Base-by-base conservation (phyloP, 1,140 invertebrate genomes). In the Ceratina calcarata region DNA sequence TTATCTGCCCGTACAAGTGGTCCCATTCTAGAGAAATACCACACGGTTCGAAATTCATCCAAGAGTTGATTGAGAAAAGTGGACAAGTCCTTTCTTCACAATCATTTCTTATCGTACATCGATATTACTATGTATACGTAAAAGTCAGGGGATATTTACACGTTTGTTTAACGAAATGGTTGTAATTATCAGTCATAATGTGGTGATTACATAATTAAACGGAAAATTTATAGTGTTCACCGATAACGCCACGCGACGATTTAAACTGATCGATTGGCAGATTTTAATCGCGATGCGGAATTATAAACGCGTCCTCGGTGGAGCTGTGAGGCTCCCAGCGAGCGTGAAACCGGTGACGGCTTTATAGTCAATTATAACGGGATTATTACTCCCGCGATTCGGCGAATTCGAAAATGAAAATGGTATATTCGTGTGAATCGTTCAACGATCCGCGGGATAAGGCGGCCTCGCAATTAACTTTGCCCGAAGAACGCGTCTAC, bases 361-460 rank as follows among this genome's bases (percentile, higher is more conserved):
- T 72, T 72, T 72, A 72, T 62, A 49, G 37, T 18, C 70, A 72
- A 72, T 61, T 72, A 72, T 62, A 72, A 61, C 57, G 32, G 6
- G 70, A 61, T 72, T 61, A 61, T 72, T 72, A 22, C 37, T 45
- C 37, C 37, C 13, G 32, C 37, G 32, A 66, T 75, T 67, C 20
- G 3, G 15, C 45, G 8, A 67, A 37, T 78, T 55, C 51, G 51
- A 62, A 49, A 64, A 72, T 72, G 49, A 64, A 64, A 78, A 78
- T 62, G 20, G 32, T 64, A 49, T 57, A 53, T 60, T 55, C 61
- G 37, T 45, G 37, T 45, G 76, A 72, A 72, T 53, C 69, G 69
- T 78, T 78, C 69, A 49, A 55, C 76, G 72, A 78, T 78, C 76
- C 53, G 68, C 69, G 76, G 69, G 64, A 78, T 78, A 70, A 70